Conservation (phyloP, 2,888 invertebrate species). For the Leuctra nigra region DNA sequence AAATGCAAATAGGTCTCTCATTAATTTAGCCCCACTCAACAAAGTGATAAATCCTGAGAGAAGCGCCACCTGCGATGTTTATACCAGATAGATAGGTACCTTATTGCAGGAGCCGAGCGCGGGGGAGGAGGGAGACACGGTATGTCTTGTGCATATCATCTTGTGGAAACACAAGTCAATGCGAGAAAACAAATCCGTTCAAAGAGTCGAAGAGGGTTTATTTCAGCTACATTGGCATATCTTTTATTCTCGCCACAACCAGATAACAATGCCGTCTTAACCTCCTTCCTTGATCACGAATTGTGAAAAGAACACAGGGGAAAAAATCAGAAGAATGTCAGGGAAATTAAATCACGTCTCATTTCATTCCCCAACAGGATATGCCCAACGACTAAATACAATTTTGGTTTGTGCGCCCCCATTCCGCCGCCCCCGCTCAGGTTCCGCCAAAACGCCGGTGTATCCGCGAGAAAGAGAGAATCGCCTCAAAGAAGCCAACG, state of each 20-base stretch:
- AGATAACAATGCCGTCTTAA: too few relatives aligned
- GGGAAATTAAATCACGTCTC: conserved; percentile 16
- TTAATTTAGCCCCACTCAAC: conserved; percentile 25
- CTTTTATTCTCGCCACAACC: neutral
- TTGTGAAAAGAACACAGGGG: neutral
- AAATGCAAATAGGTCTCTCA: conserved; percentile 25
- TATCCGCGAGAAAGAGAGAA: too few relatives aligned
- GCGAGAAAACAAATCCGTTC: conserved; percentile 3
- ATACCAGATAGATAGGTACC: conserved; percentile 12
- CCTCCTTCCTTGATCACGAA: too few relatives aligned
- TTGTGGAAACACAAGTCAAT: conserved; percentile 4
- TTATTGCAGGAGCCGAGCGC: neutral
- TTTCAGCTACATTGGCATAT: too few relatives aligned
- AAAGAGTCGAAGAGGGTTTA: too few relatives aligned
- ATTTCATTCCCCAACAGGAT: conserved; percentile 12
- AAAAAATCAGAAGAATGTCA: neutral
- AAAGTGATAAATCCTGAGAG: conserved; percentile 25
- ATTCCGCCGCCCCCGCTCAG: conserved; percentile 9
- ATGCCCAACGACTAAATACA: conserved; percentile 17
- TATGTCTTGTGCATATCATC: conserved; percentile 7
- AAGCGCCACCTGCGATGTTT: conserved; percentile 23
- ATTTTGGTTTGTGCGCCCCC: conserved; percentile 19
- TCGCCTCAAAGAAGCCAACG: neutral
- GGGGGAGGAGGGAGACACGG: neutral
- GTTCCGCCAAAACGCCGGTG: neutral